phyloP scores from a whole-genome alignment of 2,797 vertebrate genomes.

The Microctenopoma lineatum region DNA sequence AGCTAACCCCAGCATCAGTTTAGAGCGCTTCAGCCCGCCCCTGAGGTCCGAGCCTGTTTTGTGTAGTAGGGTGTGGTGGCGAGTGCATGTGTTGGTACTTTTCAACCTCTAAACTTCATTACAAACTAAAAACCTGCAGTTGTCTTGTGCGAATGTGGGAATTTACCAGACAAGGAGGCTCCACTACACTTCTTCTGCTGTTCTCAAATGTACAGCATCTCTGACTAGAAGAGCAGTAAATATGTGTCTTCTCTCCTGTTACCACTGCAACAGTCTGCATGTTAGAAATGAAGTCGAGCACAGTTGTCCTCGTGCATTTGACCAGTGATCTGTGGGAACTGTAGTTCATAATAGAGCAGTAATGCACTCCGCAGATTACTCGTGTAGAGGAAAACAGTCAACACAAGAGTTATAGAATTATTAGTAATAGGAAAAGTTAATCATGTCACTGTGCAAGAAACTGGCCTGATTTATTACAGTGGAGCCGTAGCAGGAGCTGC shows the following conservation, averaged over 20 bases:
- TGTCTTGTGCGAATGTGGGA: no score
- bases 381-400: neutral
- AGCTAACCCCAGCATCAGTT: neutral
- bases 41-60: no score
- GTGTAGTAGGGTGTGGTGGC: no score
- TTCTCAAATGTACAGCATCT: no score
- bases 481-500: neutral
- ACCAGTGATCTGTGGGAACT: neutral
- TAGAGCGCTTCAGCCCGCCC: neutral
- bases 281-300: no score
- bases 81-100: no score
- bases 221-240: no score
- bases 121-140: neutral
- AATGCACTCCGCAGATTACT: no score
- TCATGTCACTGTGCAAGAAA: neutral
- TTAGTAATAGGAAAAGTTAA: neutral
- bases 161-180: neutral
- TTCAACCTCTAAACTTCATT: neutral
- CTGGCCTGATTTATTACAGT: conserved; percentile 1
- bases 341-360: neutral
- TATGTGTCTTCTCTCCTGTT: no score
- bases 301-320: no score
- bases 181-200: no score
- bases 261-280: no score
- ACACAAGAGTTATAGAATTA: neutral